Evolutionary conservation across 1,140 invertebrate species (phyloP).

Genomic region (Dendrolimus kikuchii): DNA sequence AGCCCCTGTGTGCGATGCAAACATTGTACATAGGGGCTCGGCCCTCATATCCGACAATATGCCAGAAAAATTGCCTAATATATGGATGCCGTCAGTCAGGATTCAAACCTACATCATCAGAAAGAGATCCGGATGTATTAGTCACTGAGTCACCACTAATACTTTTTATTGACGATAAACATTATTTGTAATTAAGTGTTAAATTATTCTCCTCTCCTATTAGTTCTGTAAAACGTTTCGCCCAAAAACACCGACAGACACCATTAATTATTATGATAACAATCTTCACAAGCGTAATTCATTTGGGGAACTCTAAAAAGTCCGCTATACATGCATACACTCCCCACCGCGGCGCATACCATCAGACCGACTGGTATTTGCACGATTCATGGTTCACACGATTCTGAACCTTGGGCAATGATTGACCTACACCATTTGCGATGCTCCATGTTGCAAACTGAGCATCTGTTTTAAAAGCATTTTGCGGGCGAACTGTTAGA

Average conservation of each 20-base stretch:
- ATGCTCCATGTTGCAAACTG: neutral
- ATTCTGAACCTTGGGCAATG: constrained; percentile 6
- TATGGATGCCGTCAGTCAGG: too few relatives aligned
- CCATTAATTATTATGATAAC: constrained; percentile 12
- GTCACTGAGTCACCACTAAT: too few relatives aligned
- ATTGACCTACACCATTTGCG: constrained; percentile 5
- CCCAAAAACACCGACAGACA: neutral
- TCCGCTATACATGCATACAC: constrained; percentile 8
- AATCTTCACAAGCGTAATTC: constrained; percentile 17
- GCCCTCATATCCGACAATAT: too few relatives aligned
- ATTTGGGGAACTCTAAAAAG: constrained; percentile 17
- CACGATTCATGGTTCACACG: neutral
- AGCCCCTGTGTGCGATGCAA: too few relatives aligned
- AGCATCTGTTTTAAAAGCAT: too few relatives aligned
- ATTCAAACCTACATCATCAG: too few relatives aligned
- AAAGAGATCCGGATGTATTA: too few relatives aligned
- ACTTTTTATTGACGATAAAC: neutral
- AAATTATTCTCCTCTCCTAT: neutral
- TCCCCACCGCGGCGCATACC: constrained; percentile 13
- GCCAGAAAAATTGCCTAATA: too few relatives aligned
- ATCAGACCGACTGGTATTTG: constrained; percentile 9
- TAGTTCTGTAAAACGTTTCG: neutral
- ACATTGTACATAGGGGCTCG: too few relatives aligned
- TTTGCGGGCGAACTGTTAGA: too few relatives aligned
- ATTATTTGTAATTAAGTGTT: neutral